A percentile compares a stretch with the other conserved stretches of the same genome.
phyloP scores from a whole-genome alignment of 2,888 invertebrate species.

The Drosophila sordidula region DNA sequence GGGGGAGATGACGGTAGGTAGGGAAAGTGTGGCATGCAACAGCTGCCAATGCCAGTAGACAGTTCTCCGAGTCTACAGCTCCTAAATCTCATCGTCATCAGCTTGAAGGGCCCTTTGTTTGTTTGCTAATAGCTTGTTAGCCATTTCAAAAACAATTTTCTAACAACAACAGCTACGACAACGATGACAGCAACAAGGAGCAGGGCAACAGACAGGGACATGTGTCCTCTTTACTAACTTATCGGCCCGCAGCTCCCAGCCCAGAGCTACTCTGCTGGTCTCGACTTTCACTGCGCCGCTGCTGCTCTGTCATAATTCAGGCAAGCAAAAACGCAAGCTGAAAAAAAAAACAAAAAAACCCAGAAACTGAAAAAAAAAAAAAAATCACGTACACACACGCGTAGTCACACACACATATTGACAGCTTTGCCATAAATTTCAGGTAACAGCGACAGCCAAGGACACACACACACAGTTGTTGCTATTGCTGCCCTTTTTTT shows the following conservation, averaged over 20 bases:
- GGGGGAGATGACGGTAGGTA: not conserved
- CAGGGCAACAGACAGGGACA: conserved; percentile 40
- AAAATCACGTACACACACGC: conserved; percentile 21
- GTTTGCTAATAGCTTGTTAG: conserved; percentile 79
- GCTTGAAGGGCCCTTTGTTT: conserved; percentile 64
- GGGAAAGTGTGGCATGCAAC: conserved; percentile 37
- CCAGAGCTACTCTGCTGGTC: conserved; percentile 8
- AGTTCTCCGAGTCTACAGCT: conserved; percentile 5
- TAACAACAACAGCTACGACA: conserved; percentile 34
- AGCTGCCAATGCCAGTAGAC: conserved; percentile 39
- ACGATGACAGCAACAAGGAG: conserved; percentile 39
- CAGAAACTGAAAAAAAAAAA: conserved; percentile 10
- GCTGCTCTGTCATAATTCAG: conserved; percentile 62
- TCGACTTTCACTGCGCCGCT: conserved; percentile 29
- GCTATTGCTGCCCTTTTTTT: conserved; percentile 1
- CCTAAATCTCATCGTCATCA: conserved; percentile 50
- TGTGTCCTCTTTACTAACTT: conserved; percentile 46
- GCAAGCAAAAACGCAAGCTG: conserved; percentile 27
- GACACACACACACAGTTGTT: conserved; percentile 20
- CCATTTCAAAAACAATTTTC: conserved; percentile 78
- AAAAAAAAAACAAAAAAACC: conserved; percentile 1
- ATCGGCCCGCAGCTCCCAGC: conserved; percentile 26
- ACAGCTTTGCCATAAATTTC: conserved; percentile 71
- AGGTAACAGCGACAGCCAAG: conserved; percentile 54
- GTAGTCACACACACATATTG: conserved; percentile 49